Evolutionary conservation across 2,113 vertebrate species (phyloP).

Genomic region (Sclerurus mexicanus): DNA sequence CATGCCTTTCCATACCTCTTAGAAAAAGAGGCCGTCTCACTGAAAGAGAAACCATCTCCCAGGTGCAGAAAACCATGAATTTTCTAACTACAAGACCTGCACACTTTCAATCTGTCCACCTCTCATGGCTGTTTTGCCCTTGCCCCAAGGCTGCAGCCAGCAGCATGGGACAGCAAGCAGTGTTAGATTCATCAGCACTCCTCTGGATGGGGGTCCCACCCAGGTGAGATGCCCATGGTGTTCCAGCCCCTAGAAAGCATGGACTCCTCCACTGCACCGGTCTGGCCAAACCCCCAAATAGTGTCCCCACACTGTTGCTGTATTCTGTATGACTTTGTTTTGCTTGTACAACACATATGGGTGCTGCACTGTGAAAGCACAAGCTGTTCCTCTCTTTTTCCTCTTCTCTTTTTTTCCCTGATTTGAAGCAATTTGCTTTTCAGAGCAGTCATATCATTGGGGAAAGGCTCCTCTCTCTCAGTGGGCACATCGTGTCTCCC

Average conservation of each 20-base stretch:
- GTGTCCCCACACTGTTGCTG: background rate
- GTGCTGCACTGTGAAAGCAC: background rate
- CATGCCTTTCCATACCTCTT: background rate
- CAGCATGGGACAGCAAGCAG: background rate
- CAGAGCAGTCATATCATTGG: accelerated
- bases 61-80: background rate
- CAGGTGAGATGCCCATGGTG: accelerated
- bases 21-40: background rate
- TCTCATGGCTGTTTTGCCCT: background rate
- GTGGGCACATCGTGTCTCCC: accelerated
- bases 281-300: background rate
- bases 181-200: accelerated
- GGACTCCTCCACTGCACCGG: accelerated
- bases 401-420: background rate
- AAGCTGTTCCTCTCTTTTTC: background rate
- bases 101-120: background rate
- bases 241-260: background rate
- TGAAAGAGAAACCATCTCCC: background rate
- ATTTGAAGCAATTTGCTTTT: background rate
- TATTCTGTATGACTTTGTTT: background rate
- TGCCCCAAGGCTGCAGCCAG: accelerated
- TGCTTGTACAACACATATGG: background rate
- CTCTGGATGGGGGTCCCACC: background rate
- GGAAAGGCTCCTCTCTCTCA: background rate
- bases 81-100: background rate